Base-by-base conservation (phyloP, 2,888 invertebrate genomes). In the Neelides folsomi region DNA sequence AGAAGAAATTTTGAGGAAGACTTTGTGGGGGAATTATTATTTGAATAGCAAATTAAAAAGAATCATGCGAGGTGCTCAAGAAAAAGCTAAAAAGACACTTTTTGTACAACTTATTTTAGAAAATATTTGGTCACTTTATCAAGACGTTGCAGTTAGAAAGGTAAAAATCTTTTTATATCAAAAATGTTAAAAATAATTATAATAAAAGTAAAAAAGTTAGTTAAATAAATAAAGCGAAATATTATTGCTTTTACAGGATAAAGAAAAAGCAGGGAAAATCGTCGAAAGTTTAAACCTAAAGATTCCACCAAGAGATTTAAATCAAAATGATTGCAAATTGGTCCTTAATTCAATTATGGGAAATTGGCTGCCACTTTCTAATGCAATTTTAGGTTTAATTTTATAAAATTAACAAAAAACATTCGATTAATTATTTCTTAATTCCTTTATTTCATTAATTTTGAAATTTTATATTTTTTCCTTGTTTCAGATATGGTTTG, bases 11-110 rank as follows among this genome's bases (percentile, higher is more conserved):
- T 71, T 97, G 15, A 76, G 77, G 51, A 80, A 81, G 70, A 87
- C 87, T 0, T 72, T 97, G 1, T 97, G 95, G 95, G 92, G 95
- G 47, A 93, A 97, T 72, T 93, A 78, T 71, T 97, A 85, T 69
- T 76, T 90, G 42, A 86, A 89, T 68, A 69, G 78, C 2, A 93
- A 92, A 72, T 79, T 81, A 2, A 92, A 89, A 71, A 75, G 81
- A 51, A 83, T 90, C 45, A 75, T 82, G 75, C 79, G 80, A 68
- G 93, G 94, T 2, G 95, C 95, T 5, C 85, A 88, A 70, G 86
- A 84, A 61, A 89, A 87, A 69, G 87, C 86, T 0, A 93, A 93
- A 68, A 87, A 86, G 66, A 90, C 93, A 0, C 72, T 97, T 60
- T 97, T 95, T 72, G 88, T 89, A 1, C 88, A 90, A 69, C 77